Base-by-base conservation (phyloP, 1,140 invertebrate species). In the Heterodera carotae region DNA sequence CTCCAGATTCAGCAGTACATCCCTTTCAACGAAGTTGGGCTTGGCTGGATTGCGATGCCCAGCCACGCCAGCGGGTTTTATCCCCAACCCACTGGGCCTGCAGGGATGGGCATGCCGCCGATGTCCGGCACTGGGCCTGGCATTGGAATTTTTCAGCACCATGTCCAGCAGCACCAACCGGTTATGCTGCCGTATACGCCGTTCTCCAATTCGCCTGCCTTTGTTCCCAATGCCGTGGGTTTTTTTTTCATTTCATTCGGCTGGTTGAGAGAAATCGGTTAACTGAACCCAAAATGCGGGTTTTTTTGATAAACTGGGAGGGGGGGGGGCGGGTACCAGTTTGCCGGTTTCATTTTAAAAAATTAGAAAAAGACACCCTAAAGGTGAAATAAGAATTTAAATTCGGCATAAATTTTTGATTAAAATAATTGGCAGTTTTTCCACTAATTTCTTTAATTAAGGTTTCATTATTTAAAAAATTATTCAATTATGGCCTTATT, bases 141-240 rank as follows among this genome's bases (percentile, higher is more conserved):
- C 22, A 1, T 59, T 33, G 1, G 18, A 15, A 18, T n/a, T 22
- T 36, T 48, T 10, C 22, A 27, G 2, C 33, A 74, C 36, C 64
- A 62, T 62, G 27, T 22, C 34, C 62, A 36, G 36, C 72, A 43
- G 43, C 72, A 59, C 25, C 27, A 33, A 31, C 56, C 70, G 31
- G 25, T 25, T 25, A 8, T 73, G 1, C 62, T 25, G 18, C 22
- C 25, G n/a, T 31, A 74, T 74, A 25, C 25, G 36, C 56, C 43
- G 64, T 56, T 33, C 0, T 62, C 72, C 25, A 74, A 74, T 59
- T 74, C 72, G 39, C 72, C 43, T 56, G 25, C 53, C 7, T 74
- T 74, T 62, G 64, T 74, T 53, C 72, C 72, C 3, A 74, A 43
- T 36, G 31, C 53, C 31, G 62, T 66, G 62, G 62, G 62, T 66